Conservation (phyloP, 2,113 vertebrate genomes). For the Lampris megalopsis region DNA sequence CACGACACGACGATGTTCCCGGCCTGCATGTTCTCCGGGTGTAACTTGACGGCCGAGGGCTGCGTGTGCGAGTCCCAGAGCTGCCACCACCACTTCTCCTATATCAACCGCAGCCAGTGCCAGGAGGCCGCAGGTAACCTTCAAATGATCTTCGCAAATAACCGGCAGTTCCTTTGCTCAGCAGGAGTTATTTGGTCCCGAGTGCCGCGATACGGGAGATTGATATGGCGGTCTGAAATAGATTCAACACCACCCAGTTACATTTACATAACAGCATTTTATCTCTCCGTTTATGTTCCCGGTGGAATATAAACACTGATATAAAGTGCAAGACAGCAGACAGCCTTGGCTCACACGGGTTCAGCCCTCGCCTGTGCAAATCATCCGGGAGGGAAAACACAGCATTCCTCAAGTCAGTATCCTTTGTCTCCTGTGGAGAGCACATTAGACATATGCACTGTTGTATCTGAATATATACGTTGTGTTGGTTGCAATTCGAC, state of each 20-base stretch:
- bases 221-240: constrained; percentile 17
- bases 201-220: neutral
- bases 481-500: no score
- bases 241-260: neutral
- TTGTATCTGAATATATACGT: neutral
- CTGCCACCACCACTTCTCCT: constrained; percentile 82
- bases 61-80: constrained; percentile 83
- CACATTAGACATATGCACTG: neutral
- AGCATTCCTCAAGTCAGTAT: constrained; percentile 19
- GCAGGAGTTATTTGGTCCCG: neutral
- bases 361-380: neutral
- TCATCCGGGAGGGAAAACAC: constrained; percentile 9
- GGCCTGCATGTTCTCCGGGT: constrained; percentile 82
- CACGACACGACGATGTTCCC: constrained; percentile 53
- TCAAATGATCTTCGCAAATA: constrained; percentile 44
- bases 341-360: neutral
- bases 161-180: constrained; percentile 30
- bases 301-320: constrained; percentile 3
- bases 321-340: neutral
- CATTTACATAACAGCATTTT: constrained; percentile 1
- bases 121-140: constrained; percentile 83
- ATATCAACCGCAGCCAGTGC: constrained; percentile 84
- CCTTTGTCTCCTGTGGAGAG: no score
- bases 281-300: neutral
- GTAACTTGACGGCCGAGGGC: constrained; percentile 82